A percentile compares a stretch with the other conserved stretches of the same genome.
phyloP scores from a whole-genome alignment of 2,888 invertebrate species.

The Agrotis ipsilon region DNA sequence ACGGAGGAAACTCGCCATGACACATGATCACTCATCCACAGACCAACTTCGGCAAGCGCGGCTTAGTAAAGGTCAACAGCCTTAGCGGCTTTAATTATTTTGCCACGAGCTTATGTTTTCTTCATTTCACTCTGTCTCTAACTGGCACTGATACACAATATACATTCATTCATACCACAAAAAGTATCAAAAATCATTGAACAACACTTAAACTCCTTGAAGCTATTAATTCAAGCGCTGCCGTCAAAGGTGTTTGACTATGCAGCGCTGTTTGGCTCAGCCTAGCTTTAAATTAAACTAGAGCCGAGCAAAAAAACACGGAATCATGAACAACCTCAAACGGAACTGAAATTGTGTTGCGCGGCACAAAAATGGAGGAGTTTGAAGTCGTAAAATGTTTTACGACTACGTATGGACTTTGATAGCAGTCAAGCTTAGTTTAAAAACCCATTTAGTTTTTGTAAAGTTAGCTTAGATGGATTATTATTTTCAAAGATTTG shows the following conservation, averaged over 20 bases:
- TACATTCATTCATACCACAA: not conserved
- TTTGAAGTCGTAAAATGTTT: not conserved
- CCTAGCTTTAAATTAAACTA: constrained; percentile 60
- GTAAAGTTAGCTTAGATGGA: not conserved
- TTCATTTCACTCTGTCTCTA: too few relatives aligned
- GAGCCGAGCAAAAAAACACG: constrained; percentile 57
- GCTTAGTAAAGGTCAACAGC: too few relatives aligned
- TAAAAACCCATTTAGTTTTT: not conserved
- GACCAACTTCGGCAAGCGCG: too few relatives aligned
- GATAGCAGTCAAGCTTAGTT: not conserved
- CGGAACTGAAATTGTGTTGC: constrained; percentile 44
- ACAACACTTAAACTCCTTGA: constrained; percentile 31
- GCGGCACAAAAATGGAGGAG: constrained; percentile 41
- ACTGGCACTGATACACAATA: too few relatives aligned
- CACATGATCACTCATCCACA: too few relatives aligned
- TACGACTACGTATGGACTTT: not conserved
- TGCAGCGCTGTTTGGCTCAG: constrained; percentile 49
- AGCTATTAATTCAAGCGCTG: constrained; percentile 39
- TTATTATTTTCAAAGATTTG: too few relatives aligned
- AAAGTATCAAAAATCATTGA: constrained; percentile 19
- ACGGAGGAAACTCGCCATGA: too few relatives aligned
- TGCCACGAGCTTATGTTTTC: too few relatives aligned
- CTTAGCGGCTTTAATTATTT: too few relatives aligned
- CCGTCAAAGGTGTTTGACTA: constrained; percentile 52
- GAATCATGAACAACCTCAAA: constrained; percentile 57